Evolutionary conservation across 1,140 invertebrate genomes (phyloP).

Genomic region (Drosophila aff.): DNA sequence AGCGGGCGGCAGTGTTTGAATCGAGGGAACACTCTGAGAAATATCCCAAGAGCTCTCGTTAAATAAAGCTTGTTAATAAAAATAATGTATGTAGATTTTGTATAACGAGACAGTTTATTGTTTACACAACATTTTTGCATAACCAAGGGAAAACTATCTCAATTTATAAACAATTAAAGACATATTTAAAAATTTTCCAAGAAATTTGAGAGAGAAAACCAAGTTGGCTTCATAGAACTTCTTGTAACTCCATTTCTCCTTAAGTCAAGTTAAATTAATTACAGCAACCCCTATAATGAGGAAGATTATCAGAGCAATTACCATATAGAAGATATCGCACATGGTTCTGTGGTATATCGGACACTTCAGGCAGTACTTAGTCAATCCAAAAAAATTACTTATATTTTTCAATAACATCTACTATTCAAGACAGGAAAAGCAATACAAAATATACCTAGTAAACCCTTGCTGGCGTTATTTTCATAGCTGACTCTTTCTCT

Average conservation of each 20-base stretch:
- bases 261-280: background rate
- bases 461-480: background rate
- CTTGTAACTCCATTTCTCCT: background rate
- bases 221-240: background rate
- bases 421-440: background rate
- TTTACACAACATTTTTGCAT: background rate
- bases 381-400: rapidly evolving
- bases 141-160: too few relatives aligned
- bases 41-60: background rate
- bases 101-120: background rate
- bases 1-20: slow-evolving; percentile 73
- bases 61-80: background rate
- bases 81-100: too few relatives aligned
- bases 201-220: too few relatives aligned
- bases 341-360: background rate
- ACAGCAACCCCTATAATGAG: background rate
- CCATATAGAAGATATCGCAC: background rate
- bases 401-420: background rate
- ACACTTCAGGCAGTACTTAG: background rate
- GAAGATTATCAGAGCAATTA: background rate
- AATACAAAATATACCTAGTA: background rate
- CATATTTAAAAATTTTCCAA: background rate
- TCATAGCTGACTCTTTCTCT: background rate
- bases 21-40: slow-evolving; percentile 8
- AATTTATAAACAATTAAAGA: background rate